Percentiles rank a stretch among this genome's conserved stretches.
These are phyloP conservation scores for Oscheius sp. DNA, from an alignment of 2,888 invertebrate species.

Conservation along the genomic window DNA sequence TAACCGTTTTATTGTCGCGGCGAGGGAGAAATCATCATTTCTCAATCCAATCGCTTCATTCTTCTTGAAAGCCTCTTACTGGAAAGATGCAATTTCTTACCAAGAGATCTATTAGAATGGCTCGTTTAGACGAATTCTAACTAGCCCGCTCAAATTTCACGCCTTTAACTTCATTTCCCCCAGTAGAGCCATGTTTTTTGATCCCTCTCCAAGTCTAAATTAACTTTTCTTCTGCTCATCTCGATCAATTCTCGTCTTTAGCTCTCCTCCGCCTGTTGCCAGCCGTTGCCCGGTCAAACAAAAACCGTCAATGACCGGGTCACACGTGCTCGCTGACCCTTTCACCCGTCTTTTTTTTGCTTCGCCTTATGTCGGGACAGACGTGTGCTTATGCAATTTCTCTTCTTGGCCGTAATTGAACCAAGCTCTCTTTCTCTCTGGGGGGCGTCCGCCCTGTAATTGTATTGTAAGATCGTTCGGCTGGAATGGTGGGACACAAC, in stretches of 20 bases:
- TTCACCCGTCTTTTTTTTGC: neutral
- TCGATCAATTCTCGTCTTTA: neutral
- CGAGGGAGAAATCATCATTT: too few relatives aligned
- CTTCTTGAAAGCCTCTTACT: too few relatives aligned
- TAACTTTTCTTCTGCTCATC: neutral
- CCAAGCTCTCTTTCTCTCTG: neutral
- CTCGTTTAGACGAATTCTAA: too few relatives aligned
- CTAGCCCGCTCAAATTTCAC: too few relatives aligned
- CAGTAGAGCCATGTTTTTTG: neutral
- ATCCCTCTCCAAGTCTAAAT: neutral
- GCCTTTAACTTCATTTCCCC: neutral
- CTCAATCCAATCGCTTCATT: too few relatives aligned
- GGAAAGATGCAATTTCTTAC: too few relatives aligned
- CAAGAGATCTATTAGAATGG: too few relatives aligned
- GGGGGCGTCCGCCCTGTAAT: neutral
- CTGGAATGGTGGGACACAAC: too few relatives aligned
- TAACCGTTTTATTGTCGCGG: too few relatives aligned
- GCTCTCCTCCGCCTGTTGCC: neutral
- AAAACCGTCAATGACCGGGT: constrained; percentile 9
- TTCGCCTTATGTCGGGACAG: neutral
- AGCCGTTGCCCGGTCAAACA: neutral
- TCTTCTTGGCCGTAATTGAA: neutral
- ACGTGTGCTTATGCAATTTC: neutral
- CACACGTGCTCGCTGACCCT: neutral
- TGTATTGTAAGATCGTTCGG: neutral